Evolutionary conservation across 2,888 invertebrate species (phyloP).

Genomic region (Pollenia amentaria): DNA sequence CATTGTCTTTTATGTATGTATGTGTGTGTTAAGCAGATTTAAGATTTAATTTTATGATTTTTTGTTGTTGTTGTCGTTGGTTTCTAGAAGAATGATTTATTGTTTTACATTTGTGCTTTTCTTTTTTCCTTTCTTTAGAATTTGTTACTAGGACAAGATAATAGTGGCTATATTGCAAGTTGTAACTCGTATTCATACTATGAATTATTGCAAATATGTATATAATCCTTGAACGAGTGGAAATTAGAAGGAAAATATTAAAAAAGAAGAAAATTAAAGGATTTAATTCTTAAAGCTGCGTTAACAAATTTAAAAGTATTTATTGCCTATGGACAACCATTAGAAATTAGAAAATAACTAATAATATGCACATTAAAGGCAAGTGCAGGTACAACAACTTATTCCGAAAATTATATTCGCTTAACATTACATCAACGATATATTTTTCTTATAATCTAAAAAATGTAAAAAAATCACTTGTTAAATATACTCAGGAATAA

Average conservation of each 20-base stretch:
- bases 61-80: slow-evolving; percentile 5
- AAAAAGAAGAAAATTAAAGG: background rate
- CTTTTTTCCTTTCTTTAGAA: slow-evolving; percentile 14
- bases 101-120: slow-evolving; percentile 44
- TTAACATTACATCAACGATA: too few species aligned
- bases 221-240: background rate
- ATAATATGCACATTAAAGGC: too few species aligned
- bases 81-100: slow-evolving; percentile 63
- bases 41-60: slow-evolving; percentile 47
- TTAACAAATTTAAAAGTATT: background rate
- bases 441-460: too few species aligned
- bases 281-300: background rate
- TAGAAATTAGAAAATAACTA: too few species aligned
- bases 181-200: slow-evolving; percentile 20
- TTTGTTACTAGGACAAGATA: slow-evolving; percentile 33
- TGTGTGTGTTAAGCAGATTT: slow-evolving; percentile 26
- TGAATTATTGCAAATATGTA: slow-evolving; percentile 13
- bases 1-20: background rate
- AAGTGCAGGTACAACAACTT: too few species aligned
- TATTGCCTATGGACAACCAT: too few species aligned
- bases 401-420: too few species aligned
- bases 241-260: background rate
- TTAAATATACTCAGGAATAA: too few species aligned
- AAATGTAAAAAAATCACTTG: too few species aligned
- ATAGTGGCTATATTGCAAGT: slow-evolving; percentile 29